phyloP scores from a whole-genome alignment of 2,113 vertebrate genomes.

The Phyllostomus discolor region DNA sequence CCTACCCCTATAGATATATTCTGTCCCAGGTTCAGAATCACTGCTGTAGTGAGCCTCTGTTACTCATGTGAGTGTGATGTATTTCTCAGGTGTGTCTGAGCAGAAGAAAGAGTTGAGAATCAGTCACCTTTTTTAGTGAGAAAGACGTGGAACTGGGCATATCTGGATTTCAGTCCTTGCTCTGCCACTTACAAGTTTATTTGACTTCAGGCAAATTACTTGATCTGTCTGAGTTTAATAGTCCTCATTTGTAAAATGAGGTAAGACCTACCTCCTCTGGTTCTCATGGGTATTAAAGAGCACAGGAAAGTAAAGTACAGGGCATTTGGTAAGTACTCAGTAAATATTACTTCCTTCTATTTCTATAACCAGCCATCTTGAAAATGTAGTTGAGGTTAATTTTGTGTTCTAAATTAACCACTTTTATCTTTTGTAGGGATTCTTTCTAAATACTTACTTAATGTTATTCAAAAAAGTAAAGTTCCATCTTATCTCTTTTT shows the following conservation, averaged over 20 bases:
- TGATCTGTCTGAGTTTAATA: conserved; percentile 25
- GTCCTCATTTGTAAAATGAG: not conserved
- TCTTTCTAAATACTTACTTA: not conserved
- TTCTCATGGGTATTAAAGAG: not conserved
- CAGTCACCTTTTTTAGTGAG: not conserved
- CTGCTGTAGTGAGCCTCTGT: not conserved
- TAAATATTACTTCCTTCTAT: not conserved
- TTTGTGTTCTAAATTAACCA: not conserved
- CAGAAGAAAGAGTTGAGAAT: not conserved
- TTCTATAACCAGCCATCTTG: not conserved
- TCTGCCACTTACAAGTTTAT: not conserved
- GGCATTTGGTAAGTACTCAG: not conserved
- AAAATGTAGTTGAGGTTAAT: conserved; percentile 4
- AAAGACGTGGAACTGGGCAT: not conserved
- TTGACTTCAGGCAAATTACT: conserved; percentile 6
- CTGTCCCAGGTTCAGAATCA: not conserved
- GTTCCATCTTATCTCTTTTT: not conserved
- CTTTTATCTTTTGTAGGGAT: conserved; percentile 34
- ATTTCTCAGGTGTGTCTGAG: not conserved
- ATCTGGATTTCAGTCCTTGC: not conserved
- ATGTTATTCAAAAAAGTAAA: not conserved
- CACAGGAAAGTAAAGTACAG: not conserved
- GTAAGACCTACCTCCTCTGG: not conserved
- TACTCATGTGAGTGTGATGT: not conserved
- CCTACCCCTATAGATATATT: not conserved